These are phyloP conservation scores for Augochlorella aurata DNA, from an alignment of 2,888 invertebrate genomes.

Conservation along the genomic window DNA sequence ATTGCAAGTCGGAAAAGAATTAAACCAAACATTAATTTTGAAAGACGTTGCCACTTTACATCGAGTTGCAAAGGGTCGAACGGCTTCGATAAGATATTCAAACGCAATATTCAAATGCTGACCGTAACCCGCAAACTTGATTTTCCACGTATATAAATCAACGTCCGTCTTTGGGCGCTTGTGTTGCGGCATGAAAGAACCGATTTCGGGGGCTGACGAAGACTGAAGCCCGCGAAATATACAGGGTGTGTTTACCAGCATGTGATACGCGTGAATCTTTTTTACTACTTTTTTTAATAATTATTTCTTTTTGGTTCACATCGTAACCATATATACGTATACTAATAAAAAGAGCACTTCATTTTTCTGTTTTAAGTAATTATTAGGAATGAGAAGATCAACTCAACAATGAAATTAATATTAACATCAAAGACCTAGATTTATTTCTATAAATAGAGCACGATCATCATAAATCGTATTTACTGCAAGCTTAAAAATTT, in stretches of 20 bases:
- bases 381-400: no score
- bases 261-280: no score
- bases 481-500: no score
- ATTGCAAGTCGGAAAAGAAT: background rate
- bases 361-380: no score
- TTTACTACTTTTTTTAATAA: no score
- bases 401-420: no score
- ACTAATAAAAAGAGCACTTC: no score
- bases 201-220: constrained; percentile 41
- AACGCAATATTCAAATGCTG: constrained; percentile 78
- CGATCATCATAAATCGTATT: no score
- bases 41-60: background rate
- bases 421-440: no score
- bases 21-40: background rate
- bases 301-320: no score
- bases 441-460: no score
- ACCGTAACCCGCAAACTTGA: constrained; percentile 74
- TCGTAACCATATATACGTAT: no score
- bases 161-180: constrained; percentile 62
- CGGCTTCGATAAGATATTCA: constrained; percentile 72
- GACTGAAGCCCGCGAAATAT: constrained; percentile 54
- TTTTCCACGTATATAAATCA: constrained; percentile 73
- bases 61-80: constrained; percentile 8
- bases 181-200: constrained; percentile 52
- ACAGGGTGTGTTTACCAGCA: constrained; percentile 13